These are phyloP conservation scores for Drosophila nebulosa DNA, from an alignment of 1,140 invertebrate species.

Conservation along the genomic window DNA sequence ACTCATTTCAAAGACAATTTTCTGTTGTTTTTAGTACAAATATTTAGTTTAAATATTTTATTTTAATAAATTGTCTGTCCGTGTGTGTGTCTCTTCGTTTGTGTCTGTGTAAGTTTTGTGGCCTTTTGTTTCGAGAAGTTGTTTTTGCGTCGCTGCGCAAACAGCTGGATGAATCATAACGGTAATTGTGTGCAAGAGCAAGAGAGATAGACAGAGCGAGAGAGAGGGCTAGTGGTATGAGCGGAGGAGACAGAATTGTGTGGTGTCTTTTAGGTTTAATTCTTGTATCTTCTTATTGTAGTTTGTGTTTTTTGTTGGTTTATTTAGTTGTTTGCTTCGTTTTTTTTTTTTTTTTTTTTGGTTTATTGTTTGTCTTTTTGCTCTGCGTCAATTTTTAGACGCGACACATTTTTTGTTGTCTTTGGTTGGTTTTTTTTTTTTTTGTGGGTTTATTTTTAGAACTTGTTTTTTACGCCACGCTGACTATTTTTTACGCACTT, in stretches of 20 bases:
- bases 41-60: conserved; percentile 50
- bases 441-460: conserved; percentile 46
- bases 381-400: conserved; percentile 52
- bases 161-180: conserved; percentile 70
- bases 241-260: neutral
- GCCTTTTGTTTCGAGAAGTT: conserved; percentile 50
- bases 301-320: conserved; percentile 28
- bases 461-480: conserved; percentile 46
- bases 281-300: conserved; percentile 22
- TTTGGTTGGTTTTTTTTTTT: neutral
- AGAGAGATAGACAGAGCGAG: conserved; percentile 13
- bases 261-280: neutral
- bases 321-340: conserved; percentile 46
- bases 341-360: conserved; percentile 28
- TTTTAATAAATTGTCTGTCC: conserved; percentile 31
- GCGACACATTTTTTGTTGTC: conserved; percentile 39
- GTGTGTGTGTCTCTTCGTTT: neutral
- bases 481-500: conserved; percentile 51
- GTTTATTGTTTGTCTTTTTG: conserved; percentile 29
- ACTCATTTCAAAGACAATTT: conserved; percentile 1
- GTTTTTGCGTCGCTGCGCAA: conserved; percentile 60
- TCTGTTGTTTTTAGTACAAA: conserved; percentile 47
- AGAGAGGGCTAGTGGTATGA: neutral
- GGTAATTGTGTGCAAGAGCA: conserved; percentile 36
- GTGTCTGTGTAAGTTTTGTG: conserved; percentile 13